These are phyloP conservation scores for Trimorus sp. DNA, from an alignment of 2,888 invertebrate species.

Conservation along the genomic window DNA sequence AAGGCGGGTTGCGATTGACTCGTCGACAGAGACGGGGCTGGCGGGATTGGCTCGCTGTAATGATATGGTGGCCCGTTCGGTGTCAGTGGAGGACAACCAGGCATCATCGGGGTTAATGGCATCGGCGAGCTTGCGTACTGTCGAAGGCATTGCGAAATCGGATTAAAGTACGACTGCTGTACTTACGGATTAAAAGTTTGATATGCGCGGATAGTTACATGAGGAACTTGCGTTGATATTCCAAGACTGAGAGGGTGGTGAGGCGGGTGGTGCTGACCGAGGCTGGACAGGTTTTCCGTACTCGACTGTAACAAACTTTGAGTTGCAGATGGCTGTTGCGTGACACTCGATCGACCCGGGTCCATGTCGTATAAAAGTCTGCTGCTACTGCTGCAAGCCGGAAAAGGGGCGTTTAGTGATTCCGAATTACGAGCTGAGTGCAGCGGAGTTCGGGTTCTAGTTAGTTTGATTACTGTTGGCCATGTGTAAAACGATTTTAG, in stretches of 20 bases:
- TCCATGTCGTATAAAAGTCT: slow-evolving; percentile 95
- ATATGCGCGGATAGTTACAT: slow-evolving; percentile 69
- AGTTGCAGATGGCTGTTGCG: slow-evolving; percentile 77
- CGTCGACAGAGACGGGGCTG: slow-evolving; percentile 79
- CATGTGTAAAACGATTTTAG: too few relatives aligned
- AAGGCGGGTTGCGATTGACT: slow-evolving; percentile 80
- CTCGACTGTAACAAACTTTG: slow-evolving; percentile 78
- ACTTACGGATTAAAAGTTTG: slow-evolving; percentile 1
- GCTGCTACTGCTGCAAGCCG: slow-evolving; percentile 69
- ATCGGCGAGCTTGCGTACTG: slow-evolving; percentile 80
- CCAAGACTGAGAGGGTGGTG: slow-evolving; percentile 79
- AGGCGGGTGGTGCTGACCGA: slow-evolving; percentile 77
- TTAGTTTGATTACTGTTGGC: too few relatives aligned
- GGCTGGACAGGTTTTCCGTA: slow-evolving; percentile 78
- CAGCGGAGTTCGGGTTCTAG: too few relatives aligned
- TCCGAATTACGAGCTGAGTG: too few relatives aligned
- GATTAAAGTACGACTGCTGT: neutral
- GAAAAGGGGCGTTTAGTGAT: too few relatives aligned
- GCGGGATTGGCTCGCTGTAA: slow-evolving; percentile 83
- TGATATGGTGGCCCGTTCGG: slow-evolving; percentile 83
- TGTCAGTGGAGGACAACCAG: slow-evolving; percentile 79
- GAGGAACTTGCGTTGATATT: slow-evolving; percentile 76
- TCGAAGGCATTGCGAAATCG: slow-evolving; percentile 27
- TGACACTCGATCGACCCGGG: slow-evolving; percentile 88
- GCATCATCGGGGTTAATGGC: slow-evolving; percentile 80